Evolutionary conservation across 2,797 vertebrate genomes (phyloP).

Genomic region (Stomatorhinus walkeri): DNA sequence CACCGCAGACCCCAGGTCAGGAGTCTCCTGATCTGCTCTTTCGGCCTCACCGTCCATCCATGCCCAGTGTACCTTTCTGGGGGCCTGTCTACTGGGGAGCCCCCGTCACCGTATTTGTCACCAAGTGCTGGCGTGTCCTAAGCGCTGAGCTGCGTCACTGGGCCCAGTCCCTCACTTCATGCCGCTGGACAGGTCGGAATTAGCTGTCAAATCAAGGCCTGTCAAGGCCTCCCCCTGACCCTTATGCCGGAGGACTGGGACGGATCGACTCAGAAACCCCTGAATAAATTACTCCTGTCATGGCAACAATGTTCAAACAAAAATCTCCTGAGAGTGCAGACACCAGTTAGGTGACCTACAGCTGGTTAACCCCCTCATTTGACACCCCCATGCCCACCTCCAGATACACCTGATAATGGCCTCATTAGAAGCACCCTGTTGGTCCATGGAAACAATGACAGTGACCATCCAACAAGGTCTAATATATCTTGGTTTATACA

Average conservation of each 20-base stretch:
- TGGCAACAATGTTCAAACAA: background rate
- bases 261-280: background rate
- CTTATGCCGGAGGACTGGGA: background rate
- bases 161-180: background rate
- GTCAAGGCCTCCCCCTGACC: background rate
- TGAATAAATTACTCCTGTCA: slow-evolving; percentile 8
- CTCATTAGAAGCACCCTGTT: background rate
- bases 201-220: background rate
- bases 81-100: background rate
- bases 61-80: background rate
- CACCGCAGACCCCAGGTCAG: background rate
- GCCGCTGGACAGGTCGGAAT: background rate
- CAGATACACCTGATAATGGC: background rate
- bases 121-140: background rate
- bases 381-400: background rate
- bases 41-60: no score
- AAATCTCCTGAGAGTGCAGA: background rate
- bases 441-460: no score
- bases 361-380: background rate
- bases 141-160: background rate
- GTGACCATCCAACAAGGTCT: background rate
- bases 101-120: background rate
- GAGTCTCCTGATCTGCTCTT: background rate
- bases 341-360: background rate
- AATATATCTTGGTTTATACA: background rate